Evolutionary conservation across 2,888 invertebrate species (phyloP).

Genomic region (Ochropacha duplaris): DNA sequence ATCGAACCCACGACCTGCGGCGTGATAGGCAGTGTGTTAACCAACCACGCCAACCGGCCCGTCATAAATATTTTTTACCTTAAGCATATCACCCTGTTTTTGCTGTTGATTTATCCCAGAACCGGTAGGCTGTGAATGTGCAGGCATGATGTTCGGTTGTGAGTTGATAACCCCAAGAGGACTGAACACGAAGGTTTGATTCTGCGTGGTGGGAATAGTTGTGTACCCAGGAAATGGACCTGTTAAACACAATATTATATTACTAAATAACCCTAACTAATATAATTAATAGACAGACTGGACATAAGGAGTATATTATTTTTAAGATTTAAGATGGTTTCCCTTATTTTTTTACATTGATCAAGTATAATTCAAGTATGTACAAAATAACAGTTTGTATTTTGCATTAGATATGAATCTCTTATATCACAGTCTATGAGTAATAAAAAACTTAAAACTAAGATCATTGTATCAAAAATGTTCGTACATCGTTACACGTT

Average conservation of each 20-base stretch:
- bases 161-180: conserved; percentile 88
- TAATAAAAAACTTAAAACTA: background rate
- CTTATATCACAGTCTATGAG: background rate
- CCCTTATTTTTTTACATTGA: too few species aligned
- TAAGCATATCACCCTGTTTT: conserved; percentile 86
- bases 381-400: too few species aligned
- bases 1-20: too few species aligned
- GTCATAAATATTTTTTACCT: conserved; percentile 66
- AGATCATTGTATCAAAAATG: background rate
- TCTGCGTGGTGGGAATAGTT: conserved; percentile 89
- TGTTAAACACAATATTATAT: conserved; percentile 32
- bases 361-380: too few species aligned
- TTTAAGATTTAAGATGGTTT: too few species aligned
- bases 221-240: conserved; percentile 89
- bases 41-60: too few species aligned
- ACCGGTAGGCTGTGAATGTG: conserved; percentile 80
- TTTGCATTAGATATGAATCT: background rate
- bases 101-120: conserved; percentile 80
- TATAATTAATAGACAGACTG: conserved; percentile 3
- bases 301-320: conserved; percentile 1
- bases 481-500: background rate
- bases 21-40: too few species aligned
- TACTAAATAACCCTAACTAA: background rate
- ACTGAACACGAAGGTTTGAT: conserved; percentile 90
- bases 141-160: conserved; percentile 85